Conservation (phyloP, 2,113 vertebrate genomes). For the Origma solitaria region DNA sequence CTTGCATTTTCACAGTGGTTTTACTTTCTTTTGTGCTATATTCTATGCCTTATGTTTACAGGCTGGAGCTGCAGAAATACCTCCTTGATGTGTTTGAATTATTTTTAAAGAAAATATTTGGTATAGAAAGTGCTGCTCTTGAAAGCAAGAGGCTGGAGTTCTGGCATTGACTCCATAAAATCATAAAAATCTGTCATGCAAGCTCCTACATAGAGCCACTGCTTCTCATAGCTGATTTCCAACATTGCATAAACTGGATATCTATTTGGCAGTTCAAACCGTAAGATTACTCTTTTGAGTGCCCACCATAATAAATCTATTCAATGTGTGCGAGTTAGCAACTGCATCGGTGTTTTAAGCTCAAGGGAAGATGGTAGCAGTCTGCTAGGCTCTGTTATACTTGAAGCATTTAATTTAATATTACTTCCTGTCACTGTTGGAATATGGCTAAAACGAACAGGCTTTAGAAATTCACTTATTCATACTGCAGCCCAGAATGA, state of each 20-base stretch:
- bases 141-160: not conserved
- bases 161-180: not conserved
- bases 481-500: not conserved
- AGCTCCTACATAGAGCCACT: not conserved
- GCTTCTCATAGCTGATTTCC: not conserved
- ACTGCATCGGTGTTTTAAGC: not conserved
- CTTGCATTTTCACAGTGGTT: not conserved
- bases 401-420: not conserved
- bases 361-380: not conserved
- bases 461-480: not conserved
- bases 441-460: not conserved
- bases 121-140: not conserved
- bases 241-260: not conserved
- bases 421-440: not conserved
- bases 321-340: not conserved
- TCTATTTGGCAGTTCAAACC: not conserved
- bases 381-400: not conserved
- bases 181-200: not conserved
- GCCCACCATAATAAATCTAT: not conserved
- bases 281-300: not conserved
- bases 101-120: not conserved
- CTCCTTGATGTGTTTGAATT: not conserved
- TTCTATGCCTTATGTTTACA: not conserved
- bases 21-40: not conserved
- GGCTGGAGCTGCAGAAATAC: not conserved